phyloP scores from a whole-genome alignment of 1,140 invertebrate genomes.

The Octopus sinensis region DNA sequence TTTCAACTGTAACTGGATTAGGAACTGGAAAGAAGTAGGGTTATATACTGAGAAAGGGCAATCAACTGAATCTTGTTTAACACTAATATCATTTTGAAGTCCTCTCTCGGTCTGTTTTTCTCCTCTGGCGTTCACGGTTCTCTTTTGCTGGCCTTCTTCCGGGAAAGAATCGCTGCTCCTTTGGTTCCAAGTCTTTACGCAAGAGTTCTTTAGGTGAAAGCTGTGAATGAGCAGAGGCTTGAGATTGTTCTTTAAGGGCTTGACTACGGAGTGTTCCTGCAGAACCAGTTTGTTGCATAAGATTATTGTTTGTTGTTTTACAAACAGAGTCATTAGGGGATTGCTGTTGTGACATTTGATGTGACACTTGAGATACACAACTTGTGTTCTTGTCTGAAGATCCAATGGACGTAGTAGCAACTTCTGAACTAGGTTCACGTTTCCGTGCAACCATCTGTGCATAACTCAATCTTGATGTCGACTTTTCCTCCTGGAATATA shows the following conservation, averaged over 20 bases:
- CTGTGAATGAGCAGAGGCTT: not conserved
- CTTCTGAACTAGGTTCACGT: slow-evolving; percentile 53
- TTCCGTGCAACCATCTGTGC: slow-evolving; percentile 78
- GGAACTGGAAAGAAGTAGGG: too few relatives aligned
- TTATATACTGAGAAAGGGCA: too few relatives aligned
- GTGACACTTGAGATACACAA: slow-evolving; percentile 14
- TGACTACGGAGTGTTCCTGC: not conserved
- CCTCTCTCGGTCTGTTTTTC: slow-evolving; percentile 1
- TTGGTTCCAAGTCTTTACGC: slow-evolving; percentile 38
- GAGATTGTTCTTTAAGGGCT: slow-evolving; percentile 8
- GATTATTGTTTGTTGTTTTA: not conserved
- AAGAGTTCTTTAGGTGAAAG: slow-evolving; percentile 20
- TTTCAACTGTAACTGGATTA: too few relatives aligned
- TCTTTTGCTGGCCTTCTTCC: slow-evolving; percentile 26
- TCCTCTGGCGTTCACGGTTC: slow-evolving; percentile 11
- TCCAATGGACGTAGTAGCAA: slow-evolving; percentile 24
- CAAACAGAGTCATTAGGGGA: slow-evolving; percentile 11
- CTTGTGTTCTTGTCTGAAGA: not conserved
- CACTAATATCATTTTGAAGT: not conserved
- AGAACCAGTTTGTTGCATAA: not conserved
- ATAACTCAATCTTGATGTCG: slow-evolving; percentile 67
- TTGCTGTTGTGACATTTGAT: slow-evolving; percentile 15
- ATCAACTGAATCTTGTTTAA: too few relatives aligned
- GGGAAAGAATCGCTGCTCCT: slow-evolving; percentile 26
- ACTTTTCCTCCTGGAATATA: slow-evolving; percentile 30